phyloP scores from a whole-genome alignment of 2,888 invertebrate species.

The Helicoverpa assulta region DNA sequence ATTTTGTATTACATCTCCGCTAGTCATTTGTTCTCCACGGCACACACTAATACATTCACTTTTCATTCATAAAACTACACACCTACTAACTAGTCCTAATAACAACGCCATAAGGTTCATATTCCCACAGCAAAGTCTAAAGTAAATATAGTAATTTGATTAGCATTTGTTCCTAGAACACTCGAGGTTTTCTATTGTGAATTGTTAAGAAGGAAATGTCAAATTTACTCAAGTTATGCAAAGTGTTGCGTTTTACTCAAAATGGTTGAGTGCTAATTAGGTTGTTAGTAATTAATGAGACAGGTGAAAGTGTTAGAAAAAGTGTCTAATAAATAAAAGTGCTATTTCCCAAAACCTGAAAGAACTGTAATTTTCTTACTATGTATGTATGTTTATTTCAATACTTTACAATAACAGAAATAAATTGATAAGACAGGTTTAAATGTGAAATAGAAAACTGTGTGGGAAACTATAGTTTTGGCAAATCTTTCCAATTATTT shows the following conservation, averaged over 20 bases:
- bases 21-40: not conserved
- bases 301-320: not conserved
- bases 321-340: not conserved
- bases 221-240: constrained; percentile 39
- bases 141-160: constrained; percentile 42
- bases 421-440: too few relatives aligned
- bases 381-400: too few relatives aligned
- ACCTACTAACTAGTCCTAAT: not conserved
- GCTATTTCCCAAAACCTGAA: not conserved
- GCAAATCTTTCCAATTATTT: too few relatives aligned
- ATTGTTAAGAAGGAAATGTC: constrained; percentile 52
- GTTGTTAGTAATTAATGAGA: not conserved
- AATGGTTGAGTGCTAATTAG: constrained; percentile 25
- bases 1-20: too few relatives aligned
- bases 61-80: constrained; percentile 42
- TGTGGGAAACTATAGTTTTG: too few relatives aligned
- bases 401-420: too few relatives aligned
- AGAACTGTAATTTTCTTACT: too few relatives aligned
- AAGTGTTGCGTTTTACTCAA: constrained; percentile 39
- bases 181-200: constrained; percentile 54
- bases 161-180: constrained; percentile 54
- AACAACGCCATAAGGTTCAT: not conserved
- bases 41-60: constrained; percentile 39
- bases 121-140: constrained; percentile 8
- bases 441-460: too few relatives aligned